Conservation (phyloP, 2,797 vertebrate species). For the Ptychobarbus kaznakovi region DNA sequence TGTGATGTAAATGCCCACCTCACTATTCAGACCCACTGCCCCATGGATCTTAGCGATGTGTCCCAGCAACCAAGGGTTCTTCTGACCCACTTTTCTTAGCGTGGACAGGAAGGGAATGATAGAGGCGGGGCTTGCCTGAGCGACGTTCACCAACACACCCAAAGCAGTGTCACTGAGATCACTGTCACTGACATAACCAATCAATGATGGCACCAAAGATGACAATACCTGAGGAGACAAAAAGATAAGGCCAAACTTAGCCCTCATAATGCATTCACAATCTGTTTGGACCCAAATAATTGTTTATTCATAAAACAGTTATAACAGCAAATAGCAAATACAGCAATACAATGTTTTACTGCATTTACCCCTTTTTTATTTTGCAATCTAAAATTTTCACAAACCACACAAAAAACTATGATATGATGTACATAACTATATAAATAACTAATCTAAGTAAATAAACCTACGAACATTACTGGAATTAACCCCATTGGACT, state of each 20-base stretch:
- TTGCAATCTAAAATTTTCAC: no score
- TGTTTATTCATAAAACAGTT: not conserved
- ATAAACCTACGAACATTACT: no score
- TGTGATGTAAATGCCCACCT: slow-evolving; percentile 75
- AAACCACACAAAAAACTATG: no score
- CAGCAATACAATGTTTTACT: not conserved
- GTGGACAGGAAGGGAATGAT: slow-evolving; percentile 81
- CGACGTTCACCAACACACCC: slow-evolving; percentile 82
- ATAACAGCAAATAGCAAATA: no score
- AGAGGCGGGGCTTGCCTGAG: slow-evolving; percentile 84
- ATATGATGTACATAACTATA: no score
- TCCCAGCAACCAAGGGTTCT: slow-evolving; percentile 81
- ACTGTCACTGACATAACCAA: slow-evolving; percentile 79
- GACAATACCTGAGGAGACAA: slow-evolving; percentile 80
- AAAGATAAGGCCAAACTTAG: not conserved
- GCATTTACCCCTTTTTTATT: not conserved
- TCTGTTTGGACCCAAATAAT: not conserved
- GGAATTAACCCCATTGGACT: no score
- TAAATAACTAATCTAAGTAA: no score
- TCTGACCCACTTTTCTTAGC: slow-evolving; percentile 82
- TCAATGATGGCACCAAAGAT: slow-evolving; percentile 83
- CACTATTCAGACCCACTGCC: slow-evolving; percentile 86
- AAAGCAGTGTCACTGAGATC: slow-evolving; percentile 82
- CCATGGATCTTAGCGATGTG: slow-evolving; percentile 90
- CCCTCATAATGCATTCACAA: not conserved